Conservation (phyloP, 2,113 vertebrate species). For the Alexandromys fortis region DNA sequence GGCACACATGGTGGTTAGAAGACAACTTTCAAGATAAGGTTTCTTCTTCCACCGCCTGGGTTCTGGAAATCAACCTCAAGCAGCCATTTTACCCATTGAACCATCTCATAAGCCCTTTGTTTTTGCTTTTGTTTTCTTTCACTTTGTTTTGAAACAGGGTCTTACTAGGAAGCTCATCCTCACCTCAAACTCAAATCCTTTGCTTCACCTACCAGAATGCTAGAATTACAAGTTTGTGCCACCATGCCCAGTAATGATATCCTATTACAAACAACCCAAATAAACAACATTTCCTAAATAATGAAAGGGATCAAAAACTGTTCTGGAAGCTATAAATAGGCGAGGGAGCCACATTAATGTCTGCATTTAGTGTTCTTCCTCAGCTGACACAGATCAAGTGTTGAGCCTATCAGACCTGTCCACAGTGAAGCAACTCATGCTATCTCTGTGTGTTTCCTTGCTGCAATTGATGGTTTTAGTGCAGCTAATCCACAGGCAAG, state of each 20-base stretch:
- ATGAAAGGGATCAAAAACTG: neutral
- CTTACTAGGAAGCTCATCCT: neutral
- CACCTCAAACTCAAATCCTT: neutral
- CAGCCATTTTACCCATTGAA: neutral
- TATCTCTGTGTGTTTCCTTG: neutral
- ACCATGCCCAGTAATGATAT: neutral
- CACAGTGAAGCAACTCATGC: neutral
- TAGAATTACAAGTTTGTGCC: neutral
- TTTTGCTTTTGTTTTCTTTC: neutral
- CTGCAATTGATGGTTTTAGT: neutral
- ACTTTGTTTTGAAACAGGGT: neutral
- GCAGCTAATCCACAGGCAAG: neutral
- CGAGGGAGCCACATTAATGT: neutral
- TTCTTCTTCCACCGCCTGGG: neutral
- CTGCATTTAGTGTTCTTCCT: neutral
- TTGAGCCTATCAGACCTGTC: neutral
- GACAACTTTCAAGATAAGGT: neutral
- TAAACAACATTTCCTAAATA: neutral
- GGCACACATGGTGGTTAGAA: neutral
- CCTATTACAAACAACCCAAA: neutral
- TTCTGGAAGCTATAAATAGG: neutral
- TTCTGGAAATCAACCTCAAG: neutral
- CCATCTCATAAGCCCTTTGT: neutral
- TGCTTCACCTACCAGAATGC: neutral
- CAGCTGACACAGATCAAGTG: neutral